These are phyloP conservation scores for Anhinga anhinga DNA, from an alignment of 2,113 vertebrate genomes.

Conservation along the genomic window DNA sequence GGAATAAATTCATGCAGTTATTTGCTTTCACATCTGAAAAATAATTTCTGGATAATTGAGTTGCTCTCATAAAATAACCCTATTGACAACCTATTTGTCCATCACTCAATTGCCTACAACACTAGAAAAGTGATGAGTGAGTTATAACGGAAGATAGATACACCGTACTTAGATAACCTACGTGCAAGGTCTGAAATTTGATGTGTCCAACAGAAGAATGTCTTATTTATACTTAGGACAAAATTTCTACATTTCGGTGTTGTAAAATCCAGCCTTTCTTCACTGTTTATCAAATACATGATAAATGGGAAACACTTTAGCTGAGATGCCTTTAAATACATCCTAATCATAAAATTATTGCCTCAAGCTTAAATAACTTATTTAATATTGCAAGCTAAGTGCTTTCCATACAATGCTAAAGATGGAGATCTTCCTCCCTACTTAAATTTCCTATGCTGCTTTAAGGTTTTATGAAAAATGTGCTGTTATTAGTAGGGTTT, in stretches of 20 bases:
- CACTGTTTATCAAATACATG: not conserved
- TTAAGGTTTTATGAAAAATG: not conserved
- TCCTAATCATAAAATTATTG: not conserved
- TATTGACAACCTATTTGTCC: not conserved
- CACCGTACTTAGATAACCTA: not conserved
- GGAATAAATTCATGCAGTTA: constrained; percentile 40
- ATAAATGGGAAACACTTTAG: not conserved
- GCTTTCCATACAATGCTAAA: not conserved
- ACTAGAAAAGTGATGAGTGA: not conserved
- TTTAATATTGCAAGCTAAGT: not conserved
- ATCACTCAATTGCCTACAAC: constrained; percentile 17
- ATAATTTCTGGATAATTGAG: constrained; percentile 37
- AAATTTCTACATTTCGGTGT: not conserved
- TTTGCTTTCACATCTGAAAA: constrained; percentile 33
- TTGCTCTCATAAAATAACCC: constrained; percentile 1
- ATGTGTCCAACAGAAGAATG: not conserved
- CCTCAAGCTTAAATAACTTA: not conserved
- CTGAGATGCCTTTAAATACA: not conserved
- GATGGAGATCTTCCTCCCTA: not conserved
- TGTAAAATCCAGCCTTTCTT: not conserved
- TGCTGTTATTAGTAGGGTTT: not conserved
- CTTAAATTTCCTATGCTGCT: not conserved
- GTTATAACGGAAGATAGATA: not conserved
- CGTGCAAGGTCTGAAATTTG: not conserved
- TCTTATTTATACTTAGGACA: not conserved